phyloP scores from a whole-genome alignment of 2,888 invertebrate genomes.

The Exocentrus adspersus region DNA sequence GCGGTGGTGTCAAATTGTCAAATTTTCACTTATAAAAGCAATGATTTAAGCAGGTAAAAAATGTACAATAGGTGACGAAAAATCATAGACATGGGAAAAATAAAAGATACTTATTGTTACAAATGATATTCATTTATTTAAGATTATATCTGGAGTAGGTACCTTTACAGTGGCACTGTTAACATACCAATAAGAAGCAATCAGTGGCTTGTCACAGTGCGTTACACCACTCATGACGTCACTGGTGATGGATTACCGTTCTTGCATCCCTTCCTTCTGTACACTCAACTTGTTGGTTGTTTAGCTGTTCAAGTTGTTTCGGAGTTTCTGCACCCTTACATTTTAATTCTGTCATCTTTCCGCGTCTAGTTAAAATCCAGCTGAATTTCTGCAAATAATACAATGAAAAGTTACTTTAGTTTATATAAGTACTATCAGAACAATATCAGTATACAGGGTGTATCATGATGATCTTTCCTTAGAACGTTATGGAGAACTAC shows the following conservation, averaged over 20 bases:
- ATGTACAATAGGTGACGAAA: too few relatives aligned
- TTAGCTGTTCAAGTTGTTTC: constrained; percentile 49
- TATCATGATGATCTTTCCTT: too few relatives aligned
- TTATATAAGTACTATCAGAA: too few relatives aligned
- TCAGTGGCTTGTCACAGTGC: constrained; percentile 64
- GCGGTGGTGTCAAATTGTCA: too few relatives aligned
- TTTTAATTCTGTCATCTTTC: constrained; percentile 32
- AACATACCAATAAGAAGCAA: constrained; percentile 66
- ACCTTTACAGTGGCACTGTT: constrained; percentile 49
- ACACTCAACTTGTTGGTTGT: constrained; percentile 59
- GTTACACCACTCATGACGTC: constrained; percentile 62
- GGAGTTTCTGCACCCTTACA: constrained; percentile 39
- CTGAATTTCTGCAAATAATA: not conserved
- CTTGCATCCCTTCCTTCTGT: constrained; percentile 53
- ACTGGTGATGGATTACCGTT: constrained; percentile 58
- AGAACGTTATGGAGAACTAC: too few relatives aligned
- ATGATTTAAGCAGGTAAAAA: too few relatives aligned
- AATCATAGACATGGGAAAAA: too few relatives aligned
- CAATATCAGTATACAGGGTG: too few relatives aligned
- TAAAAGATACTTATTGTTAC: too few relatives aligned
- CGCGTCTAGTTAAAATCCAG: not conserved
- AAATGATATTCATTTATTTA: too few relatives aligned
- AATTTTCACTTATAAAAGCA: too few relatives aligned
- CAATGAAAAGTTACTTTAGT: not conserved
- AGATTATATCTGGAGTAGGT: too few relatives aligned